Evolutionary conservation across 2,797 vertebrate species (phyloP).

Genomic region (Premnoplex brunnescens): DNA sequence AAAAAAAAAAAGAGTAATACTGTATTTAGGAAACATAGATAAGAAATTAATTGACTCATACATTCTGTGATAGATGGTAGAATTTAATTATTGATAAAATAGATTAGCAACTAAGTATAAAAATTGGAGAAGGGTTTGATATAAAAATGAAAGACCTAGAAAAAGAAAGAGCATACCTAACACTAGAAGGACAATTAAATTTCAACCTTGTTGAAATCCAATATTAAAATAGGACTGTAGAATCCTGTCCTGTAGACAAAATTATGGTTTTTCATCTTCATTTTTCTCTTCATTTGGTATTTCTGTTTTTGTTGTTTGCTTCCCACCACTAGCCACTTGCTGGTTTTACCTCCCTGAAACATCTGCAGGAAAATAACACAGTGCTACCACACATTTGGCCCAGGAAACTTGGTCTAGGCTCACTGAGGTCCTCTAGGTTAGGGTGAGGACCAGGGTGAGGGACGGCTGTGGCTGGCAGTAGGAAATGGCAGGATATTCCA

Average conservation of each 20-base stretch:
- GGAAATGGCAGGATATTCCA: neutral
- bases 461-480: neutral
- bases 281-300: neutral
- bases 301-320: neutral
- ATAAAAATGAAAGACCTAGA: neutral
- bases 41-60: neutral
- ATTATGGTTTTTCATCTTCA: neutral
- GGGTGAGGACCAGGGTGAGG: neutral
- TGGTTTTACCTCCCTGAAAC: neutral
- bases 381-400: rapidly evolving
- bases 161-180: neutral
- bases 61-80: neutral
- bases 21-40: neutral
- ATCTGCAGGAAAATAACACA: neutral
- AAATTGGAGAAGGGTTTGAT: neutral
- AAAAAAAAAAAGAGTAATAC: neutral
- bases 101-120: neutral
- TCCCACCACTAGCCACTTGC: neutral
- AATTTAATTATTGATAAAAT: constrained; percentile 4
- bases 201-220: neutral
- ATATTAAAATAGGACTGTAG: neutral
- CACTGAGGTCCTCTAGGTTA: neutral
- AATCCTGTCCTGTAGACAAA: neutral
- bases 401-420: neutral
- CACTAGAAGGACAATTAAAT: neutral